These are phyloP conservation scores for Limnephilus lunatus DNA, from an alignment of 2,888 invertebrate genomes.

Conservation along the genomic window DNA sequence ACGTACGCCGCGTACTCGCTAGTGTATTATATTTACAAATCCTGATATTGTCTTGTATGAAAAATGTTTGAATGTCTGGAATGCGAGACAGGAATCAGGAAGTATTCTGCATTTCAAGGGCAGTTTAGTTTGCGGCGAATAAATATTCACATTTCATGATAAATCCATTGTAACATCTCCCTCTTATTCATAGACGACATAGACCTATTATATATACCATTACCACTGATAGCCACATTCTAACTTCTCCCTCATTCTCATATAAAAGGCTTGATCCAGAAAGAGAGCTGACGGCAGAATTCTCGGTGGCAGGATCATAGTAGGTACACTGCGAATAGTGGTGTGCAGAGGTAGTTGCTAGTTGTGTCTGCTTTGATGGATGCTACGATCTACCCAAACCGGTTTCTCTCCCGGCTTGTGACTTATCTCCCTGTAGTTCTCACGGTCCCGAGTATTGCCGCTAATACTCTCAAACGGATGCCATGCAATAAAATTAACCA, in stretches of 20 bases:
- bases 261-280: background rate
- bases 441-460: background rate
- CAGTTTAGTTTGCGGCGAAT: background rate
- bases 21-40: background rate
- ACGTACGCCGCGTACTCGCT: too few species aligned
- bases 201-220: too few species aligned
- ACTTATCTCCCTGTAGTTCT: background rate
- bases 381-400: slow-evolving; percentile 7
- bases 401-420: slow-evolving; percentile 24
- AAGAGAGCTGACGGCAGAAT: background rate
- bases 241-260: background rate
- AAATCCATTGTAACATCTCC: background rate
- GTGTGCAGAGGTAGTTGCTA: background rate
- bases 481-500: background rate
- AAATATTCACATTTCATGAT: background rate
- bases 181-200: too few species aligned
- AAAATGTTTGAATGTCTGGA: background rate
- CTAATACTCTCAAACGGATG: background rate
- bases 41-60: background rate
- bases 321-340: background rate
- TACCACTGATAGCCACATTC: too few species aligned
- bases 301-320: background rate
- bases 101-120: background rate
- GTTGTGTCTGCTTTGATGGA: background rate
- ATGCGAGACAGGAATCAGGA: background rate